Evolutionary conservation across 1,140 invertebrate species (phyloP), one percentile per base, ranked within the genome.

Genomic region (Caenorhabditis latens): DNA sequence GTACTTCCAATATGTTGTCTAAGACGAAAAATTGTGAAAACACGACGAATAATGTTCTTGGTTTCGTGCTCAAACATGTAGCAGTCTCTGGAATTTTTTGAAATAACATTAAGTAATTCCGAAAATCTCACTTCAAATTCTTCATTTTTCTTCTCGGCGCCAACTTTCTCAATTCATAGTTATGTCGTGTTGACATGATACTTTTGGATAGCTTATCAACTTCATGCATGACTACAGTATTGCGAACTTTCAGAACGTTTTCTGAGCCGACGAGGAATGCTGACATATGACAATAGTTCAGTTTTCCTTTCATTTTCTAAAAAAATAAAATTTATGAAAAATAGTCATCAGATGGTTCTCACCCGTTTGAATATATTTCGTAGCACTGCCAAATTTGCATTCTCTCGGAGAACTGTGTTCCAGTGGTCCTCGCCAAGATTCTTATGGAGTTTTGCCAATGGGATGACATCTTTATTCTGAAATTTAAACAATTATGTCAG

Each of bases 281-380:
- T n/a, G 71, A 46, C 71, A 79, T 79, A 24, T 79, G 71, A 11
- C 46, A 46, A 21, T 79, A 50, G 21, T n/a, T 79, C 24, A 79
- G 5, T 24, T 79, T 79, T 13, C 9, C 4, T 50, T n/a, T 50
- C 8, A 48, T 24, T 24, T 79, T 79, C 71, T 79, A n/a, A 43
- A 21, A 71, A 71, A 32, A 63, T 32, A 40, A 32, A 21, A n/a
- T 58, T 58, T 58, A n/a, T 21, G 1, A 4, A 3, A 65, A 65
- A 58, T 58, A 32, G 3, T 40, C 61, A 65, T 32, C 0, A 65
- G 4, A 32, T 16, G 61, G 32, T 32, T 1, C 46, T 24, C 9
- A 79, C 71, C 24, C n/a, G 4, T 48, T 50, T 48, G 19, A 79
- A 79, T 53, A 79, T 50, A 14, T 79, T 50, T 24, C 71, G 13